Percentiles rank a stretch among this genome's conserved stretches.
Evolutionary conservation across 2,113 vertebrate species (phyloP).

Genomic region (Propithecus coquereli): DNA sequence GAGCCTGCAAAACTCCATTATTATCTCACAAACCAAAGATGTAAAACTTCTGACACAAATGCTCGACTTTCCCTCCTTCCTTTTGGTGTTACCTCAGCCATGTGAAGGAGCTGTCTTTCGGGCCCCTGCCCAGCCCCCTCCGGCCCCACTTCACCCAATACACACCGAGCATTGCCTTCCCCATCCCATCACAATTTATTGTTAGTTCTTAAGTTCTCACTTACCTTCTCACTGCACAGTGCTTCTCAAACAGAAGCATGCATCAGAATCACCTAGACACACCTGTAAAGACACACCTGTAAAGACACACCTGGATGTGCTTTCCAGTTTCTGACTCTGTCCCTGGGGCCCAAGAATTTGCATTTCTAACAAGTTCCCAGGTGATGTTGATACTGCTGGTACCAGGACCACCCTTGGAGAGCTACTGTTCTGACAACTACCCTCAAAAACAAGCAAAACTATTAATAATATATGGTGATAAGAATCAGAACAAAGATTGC

Average conservation of each 20-base stretch:
- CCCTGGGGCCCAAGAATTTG: not conserved
- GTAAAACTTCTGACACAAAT: not conserved
- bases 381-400: not conserved
- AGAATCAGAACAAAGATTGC: not conserved
- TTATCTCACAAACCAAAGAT: not conserved
- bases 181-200: not conserved
- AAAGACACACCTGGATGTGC: not conserved
- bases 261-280: not conserved
- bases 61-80: not conserved
- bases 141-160: no score
- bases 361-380: not conserved
- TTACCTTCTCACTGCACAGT: not conserved
- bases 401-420: not conserved
- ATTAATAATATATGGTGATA: not conserved
- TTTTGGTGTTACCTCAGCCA: not conserved
- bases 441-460: not conserved
- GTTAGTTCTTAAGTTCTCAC: not conserved
- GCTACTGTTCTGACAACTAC: not conserved
- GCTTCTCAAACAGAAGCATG: not conserved
- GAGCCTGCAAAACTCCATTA: not conserved
- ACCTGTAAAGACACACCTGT: not conserved
- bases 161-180: not conserved
- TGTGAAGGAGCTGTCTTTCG: not conserved
- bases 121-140: not conserved
- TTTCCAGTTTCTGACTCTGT: not conserved